phyloP scores from a whole-genome alignment of 2,888 invertebrate genomes.

The Nymphalis urticae region DNA sequence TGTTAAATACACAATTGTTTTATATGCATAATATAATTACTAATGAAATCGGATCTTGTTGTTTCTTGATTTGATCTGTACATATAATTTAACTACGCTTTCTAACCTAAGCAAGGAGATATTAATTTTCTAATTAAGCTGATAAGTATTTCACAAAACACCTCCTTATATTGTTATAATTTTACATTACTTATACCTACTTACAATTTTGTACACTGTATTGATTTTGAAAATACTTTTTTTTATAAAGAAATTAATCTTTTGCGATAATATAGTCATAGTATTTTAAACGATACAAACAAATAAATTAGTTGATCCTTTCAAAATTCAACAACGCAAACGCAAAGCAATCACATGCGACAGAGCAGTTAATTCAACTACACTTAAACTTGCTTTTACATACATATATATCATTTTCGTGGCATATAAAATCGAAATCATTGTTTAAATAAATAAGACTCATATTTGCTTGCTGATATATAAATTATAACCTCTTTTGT shows the following conservation, averaged over 20 bases:
- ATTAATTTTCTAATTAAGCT: too few relatives aligned
- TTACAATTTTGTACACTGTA: too few relatives aligned
- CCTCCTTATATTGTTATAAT: too few relatives aligned
- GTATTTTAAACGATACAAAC: not conserved
- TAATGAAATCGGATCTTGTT: too few relatives aligned
- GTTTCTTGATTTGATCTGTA: too few relatives aligned
- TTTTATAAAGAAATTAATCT: too few relatives aligned
- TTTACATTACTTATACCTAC: too few relatives aligned
- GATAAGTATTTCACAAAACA: too few relatives aligned
- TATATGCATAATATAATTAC: not conserved
- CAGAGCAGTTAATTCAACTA: slow-evolving; percentile 66
- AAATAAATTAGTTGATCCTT: slow-evolving; percentile 51
- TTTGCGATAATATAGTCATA: too few relatives aligned
- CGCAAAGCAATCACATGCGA: slow-evolving; percentile 69
- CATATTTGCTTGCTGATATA: slow-evolving; percentile 12
- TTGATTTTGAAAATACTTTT: too few relatives aligned
- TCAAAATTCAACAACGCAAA: slow-evolving; percentile 61
- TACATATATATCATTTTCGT: slow-evolving; percentile 16
- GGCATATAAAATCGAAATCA: slow-evolving; percentile 11
- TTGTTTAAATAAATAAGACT: slow-evolving; percentile 15
- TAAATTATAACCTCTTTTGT: slow-evolving; percentile 39
- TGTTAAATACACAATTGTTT: not conserved
- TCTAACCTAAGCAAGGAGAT: too few relatives aligned
- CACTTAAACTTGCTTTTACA: slow-evolving; percentile 51
- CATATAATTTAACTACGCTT: too few relatives aligned